Percentiles rank a stretch among this genome's conserved stretches.
Conservation (phyloP, 2,888 invertebrate genomes). For the Miltochrista miniata region DNA sequence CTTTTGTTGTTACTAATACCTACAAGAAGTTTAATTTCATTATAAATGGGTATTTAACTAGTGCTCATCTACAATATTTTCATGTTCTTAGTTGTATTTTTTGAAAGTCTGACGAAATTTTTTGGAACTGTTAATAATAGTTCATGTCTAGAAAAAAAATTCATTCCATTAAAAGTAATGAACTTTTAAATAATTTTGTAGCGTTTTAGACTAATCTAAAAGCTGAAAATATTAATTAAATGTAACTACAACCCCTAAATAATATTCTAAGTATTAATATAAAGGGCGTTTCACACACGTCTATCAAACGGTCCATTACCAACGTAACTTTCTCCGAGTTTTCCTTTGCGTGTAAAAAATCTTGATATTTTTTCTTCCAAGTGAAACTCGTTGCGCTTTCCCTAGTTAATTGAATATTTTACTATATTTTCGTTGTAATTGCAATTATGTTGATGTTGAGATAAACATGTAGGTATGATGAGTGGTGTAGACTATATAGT, state of each 20-base stretch:
- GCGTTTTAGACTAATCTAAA: too few relatives aligned
- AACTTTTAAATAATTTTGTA: too few relatives aligned
- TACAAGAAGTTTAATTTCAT: not conserved
- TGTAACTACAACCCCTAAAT: not conserved
- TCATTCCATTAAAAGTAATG: too few relatives aligned
- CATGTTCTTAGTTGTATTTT: too few relatives aligned
- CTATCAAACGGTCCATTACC: constrained; percentile 21
- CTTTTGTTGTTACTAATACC: constrained; percentile 55
- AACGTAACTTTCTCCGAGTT: constrained; percentile 64
- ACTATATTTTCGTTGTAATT: constrained; percentile 69
- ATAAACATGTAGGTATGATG: constrained; percentile 53
- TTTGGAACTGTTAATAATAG: too few relatives aligned
- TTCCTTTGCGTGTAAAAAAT: constrained; percentile 81
- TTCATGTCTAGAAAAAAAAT: too few relatives aligned
- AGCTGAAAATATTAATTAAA: not conserved
- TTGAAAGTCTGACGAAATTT: too few relatives aligned
- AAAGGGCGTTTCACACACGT: constrained; percentile 49
- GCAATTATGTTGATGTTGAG: constrained; percentile 62
- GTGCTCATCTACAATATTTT: too few relatives aligned
- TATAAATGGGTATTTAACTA: too few relatives aligned
- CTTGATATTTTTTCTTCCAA: constrained; percentile 75
- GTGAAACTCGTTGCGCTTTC: constrained; percentile 76
- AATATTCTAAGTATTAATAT: not conserved
- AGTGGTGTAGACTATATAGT: constrained; percentile 40
- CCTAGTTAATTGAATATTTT: constrained; percentile 74